Evolutionary conservation across 2,113 vertebrate genomes (phyloP).

Genomic region (Salvator merianae): DNA sequence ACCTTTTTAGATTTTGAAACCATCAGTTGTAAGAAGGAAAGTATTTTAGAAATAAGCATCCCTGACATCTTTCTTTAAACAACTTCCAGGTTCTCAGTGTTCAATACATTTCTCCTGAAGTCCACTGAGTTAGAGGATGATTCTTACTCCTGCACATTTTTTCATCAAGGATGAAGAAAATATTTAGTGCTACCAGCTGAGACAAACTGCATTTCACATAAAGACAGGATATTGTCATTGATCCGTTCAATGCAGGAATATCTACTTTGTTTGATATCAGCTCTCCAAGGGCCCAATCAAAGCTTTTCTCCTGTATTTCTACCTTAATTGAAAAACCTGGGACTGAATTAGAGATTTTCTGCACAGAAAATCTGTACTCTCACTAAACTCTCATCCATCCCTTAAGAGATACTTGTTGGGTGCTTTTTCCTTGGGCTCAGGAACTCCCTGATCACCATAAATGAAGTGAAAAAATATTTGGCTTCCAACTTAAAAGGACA

Average conservation of each 20-base stretch:
- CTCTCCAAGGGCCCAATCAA: not conserved
- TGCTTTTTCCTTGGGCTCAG: not conserved
- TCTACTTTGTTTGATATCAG: not conserved
- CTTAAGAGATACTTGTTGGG: not conserved
- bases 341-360: not conserved
- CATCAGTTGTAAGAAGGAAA: not conserved
- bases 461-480: not conserved
- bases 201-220: not conserved
- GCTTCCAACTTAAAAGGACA: not conserved
- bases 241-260: not conserved
- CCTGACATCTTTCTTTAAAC: not conserved
- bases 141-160: not conserved
- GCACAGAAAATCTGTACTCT: not conserved
- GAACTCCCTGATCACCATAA: not conserved
- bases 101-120: not conserved
- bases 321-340: not conserved
- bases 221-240: not conserved
- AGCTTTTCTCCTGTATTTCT: not conserved
- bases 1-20: not conserved
- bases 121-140: not conserved
- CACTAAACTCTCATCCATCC: not conserved
- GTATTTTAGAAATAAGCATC: not conserved
- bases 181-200: not conserved
- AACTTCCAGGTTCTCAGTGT: not conserved
- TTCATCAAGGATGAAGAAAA: not conserved